Evolutionary conservation across 2,797 vertebrate genomes (phyloP), one percentile per base, ranked within the genome.

Genomic region (Poecile montanus): DNA sequence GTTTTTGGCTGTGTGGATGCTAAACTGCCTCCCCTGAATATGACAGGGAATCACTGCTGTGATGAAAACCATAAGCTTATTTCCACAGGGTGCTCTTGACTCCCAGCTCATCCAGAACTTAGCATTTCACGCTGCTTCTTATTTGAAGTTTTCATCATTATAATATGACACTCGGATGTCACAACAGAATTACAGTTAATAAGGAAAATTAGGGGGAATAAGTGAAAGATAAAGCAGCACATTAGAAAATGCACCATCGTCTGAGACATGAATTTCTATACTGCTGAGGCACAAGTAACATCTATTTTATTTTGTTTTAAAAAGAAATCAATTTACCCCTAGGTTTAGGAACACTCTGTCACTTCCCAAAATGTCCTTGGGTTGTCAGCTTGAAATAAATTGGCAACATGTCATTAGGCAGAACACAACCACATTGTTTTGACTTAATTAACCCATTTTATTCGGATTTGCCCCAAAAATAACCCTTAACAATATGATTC

Each of bases 121-220:
- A 0, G 21, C 27, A 20, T 58, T 94, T 66, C 1, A 1, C 23
- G 65, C 57, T 50, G 85, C 68, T 78, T 27, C 87, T 82, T 82
- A 68, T 60, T 85, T 80, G 73, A 89, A 94, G 72, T 83, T 44
- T 83, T 93, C 94, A 5, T 71, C 71, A 56, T 82, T 72, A 60
- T 75, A 90, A 89, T 7, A 53, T 84, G 94, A 94, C 93, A 91
- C 57, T 4, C 23, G 30, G 70, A 91, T 95, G 95, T 94, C 95
- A 89, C 73, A 94, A 96, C 77, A 85, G 88, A 97, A 91, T 84
- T 94, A 88, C 83, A 95, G 88, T 93, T 93, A 96, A 94, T 95
- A 89, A 89, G 88, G 94, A 94, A 93, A 94, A 94, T 94, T 82
- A 88, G 72, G 71, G 94, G 71, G 90, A 89, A 81, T 38, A 85